phyloP scores from a whole-genome alignment of 2,113 vertebrate species.

The Pachycephala philippinensis region DNA sequence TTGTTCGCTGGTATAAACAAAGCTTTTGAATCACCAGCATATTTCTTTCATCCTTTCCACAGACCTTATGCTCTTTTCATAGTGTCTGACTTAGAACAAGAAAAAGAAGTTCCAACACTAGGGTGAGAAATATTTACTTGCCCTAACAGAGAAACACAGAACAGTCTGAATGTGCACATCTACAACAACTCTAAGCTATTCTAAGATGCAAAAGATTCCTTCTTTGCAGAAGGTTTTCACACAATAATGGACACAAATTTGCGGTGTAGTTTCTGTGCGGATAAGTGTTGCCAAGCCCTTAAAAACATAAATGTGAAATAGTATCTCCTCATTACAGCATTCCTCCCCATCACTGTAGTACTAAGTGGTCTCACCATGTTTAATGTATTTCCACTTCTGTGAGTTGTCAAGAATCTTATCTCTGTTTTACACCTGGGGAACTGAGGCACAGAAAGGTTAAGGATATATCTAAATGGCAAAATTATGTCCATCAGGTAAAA shows the following conservation, averaged over 20 bases:
- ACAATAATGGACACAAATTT: background rate
- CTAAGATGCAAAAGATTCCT: background rate
- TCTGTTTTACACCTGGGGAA: background rate
- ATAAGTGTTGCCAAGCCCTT: background rate
- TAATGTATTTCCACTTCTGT: background rate
- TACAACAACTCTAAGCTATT: background rate
- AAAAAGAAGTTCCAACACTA: background rate
- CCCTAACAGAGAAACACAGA: background rate
- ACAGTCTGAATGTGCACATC: background rate
- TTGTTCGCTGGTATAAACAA: background rate
- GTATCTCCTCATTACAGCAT: background rate
- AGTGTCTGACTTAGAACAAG: background rate
- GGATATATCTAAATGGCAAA: background rate
- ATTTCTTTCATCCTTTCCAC: background rate
- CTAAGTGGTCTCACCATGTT: background rate
- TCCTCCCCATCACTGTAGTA: background rate
- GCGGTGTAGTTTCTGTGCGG: background rate
- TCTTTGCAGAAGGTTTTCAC: background rate
- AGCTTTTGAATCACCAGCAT: background rate
- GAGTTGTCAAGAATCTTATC: background rate
- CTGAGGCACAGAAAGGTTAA: background rate
- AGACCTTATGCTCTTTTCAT: background rate
- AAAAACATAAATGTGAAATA: background rate
- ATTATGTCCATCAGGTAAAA: background rate
- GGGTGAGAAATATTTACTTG: background rate